Base-by-base conservation (phyloP, 1,140 invertebrate genomes). In the Acromyrmex heyeri region DNA sequence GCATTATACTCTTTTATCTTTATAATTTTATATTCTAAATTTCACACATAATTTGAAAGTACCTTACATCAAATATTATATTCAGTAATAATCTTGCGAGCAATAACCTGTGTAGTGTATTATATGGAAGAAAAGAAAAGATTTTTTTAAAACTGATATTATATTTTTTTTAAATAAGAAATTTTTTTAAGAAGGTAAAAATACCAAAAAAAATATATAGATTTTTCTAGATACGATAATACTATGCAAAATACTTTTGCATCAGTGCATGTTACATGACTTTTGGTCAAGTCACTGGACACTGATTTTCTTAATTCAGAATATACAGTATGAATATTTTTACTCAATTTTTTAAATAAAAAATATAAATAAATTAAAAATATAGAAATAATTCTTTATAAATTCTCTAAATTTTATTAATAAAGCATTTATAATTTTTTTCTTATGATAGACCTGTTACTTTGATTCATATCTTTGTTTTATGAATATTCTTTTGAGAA, bases 1-100 rank as follows among this genome's bases (percentile, higher is more conserved):
- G 6, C 14, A 24, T 53, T 81, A 34, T 70, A 69, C 67, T 79
- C n/a, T 57, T 24, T 57, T n/a, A 38, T 55, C 10, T 55, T 2
- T 5, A 24, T 55, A 21, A n/a, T 34, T 53, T 55, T n/a, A 3
- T 79, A 4, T 69, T 7, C 27, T 21, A 53, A 24, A 55, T 79
- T 69, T 69, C 12, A 67, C 48, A 34, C 12, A 14, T 1, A 34
- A 48, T 48, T 0, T 69, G 8, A 67, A 67, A 21, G n/a, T 16
- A 65, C n/a, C 2, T n/a, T 5, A n/a, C 27, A 7, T 44, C 10
- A 67, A 67, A 12, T 67, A 21, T 67, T 21, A 21, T 6, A 67
- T 67, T 7, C n/a, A 44, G 10, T 1, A 65, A 34, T 0, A 21
- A 44, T 67, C n/a, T 65, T 38, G 64, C 1, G 64, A 67, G 2